Conservation (phyloP, 1,140 invertebrate genomes). For the Oreohelix idahoensis region DNA sequence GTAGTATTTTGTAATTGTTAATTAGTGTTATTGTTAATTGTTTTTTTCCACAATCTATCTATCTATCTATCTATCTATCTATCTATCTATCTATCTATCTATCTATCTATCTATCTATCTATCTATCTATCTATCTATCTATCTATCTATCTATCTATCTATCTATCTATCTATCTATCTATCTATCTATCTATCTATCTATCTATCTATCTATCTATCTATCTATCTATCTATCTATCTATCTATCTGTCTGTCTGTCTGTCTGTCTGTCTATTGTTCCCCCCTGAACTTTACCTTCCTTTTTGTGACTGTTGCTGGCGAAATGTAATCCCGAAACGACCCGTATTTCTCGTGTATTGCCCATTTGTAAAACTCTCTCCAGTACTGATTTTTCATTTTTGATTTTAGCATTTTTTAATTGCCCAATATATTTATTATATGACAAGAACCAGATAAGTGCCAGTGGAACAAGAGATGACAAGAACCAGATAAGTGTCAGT, state of each 20-base stretch:
- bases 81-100: neutral
- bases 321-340: too few relatives aligned
- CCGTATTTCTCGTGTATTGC: too few relatives aligned
- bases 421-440: too few relatives aligned
- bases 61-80: neutral
- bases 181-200: neutral
- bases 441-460: too few relatives aligned
- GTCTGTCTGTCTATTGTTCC: neutral
- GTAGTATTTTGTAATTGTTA: too few relatives aligned
- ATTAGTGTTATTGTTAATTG: too few relatives aligned
- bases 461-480: too few relatives aligned
- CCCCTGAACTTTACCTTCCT: neutral
- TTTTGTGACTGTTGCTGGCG: too few relatives aligned
- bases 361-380: too few relatives aligned
- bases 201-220: neutral
- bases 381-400: too few relatives aligned
- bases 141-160: neutral
- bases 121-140: neutral
- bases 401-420: too few relatives aligned
- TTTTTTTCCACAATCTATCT: neutral
- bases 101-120: neutral
- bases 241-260: neutral
- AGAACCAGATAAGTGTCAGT: too few relatives aligned
- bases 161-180: neutral
- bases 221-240: neutral